Conservation (phyloP, 2,113 vertebrate genomes). For the Spea bombifrons region DNA sequence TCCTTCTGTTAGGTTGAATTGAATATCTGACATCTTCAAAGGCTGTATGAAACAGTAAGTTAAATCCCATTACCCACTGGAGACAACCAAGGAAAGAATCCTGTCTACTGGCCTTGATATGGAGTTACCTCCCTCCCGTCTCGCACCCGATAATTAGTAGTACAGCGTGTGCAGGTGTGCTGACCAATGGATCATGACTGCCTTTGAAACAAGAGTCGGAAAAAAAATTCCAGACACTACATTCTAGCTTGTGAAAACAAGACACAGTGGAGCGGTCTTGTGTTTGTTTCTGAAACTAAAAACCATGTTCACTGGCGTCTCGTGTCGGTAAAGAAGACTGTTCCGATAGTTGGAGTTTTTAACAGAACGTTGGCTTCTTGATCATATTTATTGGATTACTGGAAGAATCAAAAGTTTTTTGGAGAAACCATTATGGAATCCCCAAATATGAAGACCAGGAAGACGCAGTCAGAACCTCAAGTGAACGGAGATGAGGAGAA, state of each 20-base stretch:
- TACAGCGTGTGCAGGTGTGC: not conserved
- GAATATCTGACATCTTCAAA: not conserved
- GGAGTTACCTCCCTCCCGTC: not conserved
- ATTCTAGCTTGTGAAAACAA: constrained; percentile 10
- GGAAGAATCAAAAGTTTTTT: not conserved
- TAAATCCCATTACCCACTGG: not conserved
- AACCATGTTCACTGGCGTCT: not conserved
- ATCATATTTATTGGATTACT: not conserved
- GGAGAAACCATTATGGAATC: constrained; percentile 16
- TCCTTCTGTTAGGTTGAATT: no score
- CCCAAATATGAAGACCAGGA: constrained; percentile 12
- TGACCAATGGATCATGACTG: constrained; percentile 3
- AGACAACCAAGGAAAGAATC: not conserved
- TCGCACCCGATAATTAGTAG: constrained; percentile 21
- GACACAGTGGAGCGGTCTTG: not conserved
- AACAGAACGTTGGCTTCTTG: not conserved
- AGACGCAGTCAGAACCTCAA: not conserved
- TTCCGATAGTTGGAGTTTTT: not conserved
- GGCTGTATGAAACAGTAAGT: not conserved
- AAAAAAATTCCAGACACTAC: constrained; percentile 1
- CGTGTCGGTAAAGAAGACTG: not conserved
- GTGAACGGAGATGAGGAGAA: not conserved
- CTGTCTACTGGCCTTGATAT: not conserved
- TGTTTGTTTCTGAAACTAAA: not conserved
- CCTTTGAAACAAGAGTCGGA: constrained; percentile 16